A percentile compares a stretch with the other conserved stretches of the same genome.
phyloP scores from a whole-genome alignment of 1,140 invertebrate genomes.

The Philotrypesis tridentata region DNA sequence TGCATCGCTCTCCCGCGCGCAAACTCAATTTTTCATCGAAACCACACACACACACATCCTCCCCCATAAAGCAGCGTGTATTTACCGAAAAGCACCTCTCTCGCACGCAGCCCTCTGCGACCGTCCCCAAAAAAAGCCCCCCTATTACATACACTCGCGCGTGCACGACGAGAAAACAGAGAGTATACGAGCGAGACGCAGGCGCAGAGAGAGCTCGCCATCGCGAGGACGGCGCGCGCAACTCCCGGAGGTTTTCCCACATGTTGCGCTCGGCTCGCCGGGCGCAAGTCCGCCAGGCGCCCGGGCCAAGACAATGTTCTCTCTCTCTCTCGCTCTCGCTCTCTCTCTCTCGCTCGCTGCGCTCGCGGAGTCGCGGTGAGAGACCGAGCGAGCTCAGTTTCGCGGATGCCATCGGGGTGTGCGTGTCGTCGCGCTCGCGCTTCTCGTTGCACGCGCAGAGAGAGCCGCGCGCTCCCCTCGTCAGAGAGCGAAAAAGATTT shows the following conservation, averaged over 20 bases:
- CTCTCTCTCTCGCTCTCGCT: background rate
- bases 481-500: background rate
- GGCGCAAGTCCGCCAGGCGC: constrained; percentile 71
- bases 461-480: background rate
- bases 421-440: constrained; percentile 51
- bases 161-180: background rate
- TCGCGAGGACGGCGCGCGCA: background rate
- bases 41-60: too few relatives aligned
- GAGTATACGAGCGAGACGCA: background rate
- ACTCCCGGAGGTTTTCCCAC: constrained; percentile 66
- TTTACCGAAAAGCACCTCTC: too few relatives aligned
- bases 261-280: constrained; percentile 70
- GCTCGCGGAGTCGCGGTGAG: too few relatives aligned
- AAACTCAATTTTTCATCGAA: too few relatives aligned
- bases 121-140: too few relatives aligned
- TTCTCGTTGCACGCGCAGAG: background rate
- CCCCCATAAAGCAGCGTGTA: too few relatives aligned
- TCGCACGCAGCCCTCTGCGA: too few relatives aligned
- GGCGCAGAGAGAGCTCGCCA: background rate
- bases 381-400: constrained; percentile 69
- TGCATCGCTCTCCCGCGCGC: too few relatives aligned
- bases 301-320: constrained; percentile 66
- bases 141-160: too few relatives aligned
- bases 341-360: background rate
- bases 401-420: constrained; percentile 67